phyloP scores from a whole-genome alignment of 2,113 vertebrate genomes.

The Entelurus aequoreus region DNA sequence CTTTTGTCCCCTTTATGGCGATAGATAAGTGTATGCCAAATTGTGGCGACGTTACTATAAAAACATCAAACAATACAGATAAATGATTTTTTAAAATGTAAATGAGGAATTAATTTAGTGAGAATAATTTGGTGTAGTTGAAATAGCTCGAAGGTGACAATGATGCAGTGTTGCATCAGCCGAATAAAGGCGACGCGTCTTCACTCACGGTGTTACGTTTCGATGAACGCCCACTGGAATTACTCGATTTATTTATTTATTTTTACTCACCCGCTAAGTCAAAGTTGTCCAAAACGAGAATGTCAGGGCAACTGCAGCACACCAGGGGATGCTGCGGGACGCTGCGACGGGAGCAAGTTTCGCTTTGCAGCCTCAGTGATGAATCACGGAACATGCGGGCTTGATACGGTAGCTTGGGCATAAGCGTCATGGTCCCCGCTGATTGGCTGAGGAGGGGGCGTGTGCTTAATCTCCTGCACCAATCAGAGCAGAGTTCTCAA shows the following conservation, averaged over 20 bases:
- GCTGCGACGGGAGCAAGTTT: background rate
- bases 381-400: background rate
- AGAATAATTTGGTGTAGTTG: no score
- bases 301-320: no score
- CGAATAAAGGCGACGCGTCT: background rate
- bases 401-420: slow-evolving; percentile 23
- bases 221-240: fast-evolving
- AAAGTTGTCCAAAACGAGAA: slow-evolving; percentile 1
- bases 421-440: background rate
- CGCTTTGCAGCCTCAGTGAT: slow-evolving; percentile 2
- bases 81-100: no score
- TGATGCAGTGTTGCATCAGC: slow-evolving; percentile 46
- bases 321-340: background rate
- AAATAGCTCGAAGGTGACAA: background rate
- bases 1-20: no score
- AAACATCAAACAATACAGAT: no score
- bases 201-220: fast-evolving
- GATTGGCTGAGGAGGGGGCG: slow-evolving; percentile 68
- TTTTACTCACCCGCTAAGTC: slow-evolving; percentile 43
- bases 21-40: no score
- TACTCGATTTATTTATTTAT: fast-evolving
- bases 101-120: no score
- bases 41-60: no score
- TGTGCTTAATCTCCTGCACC: slow-evolving; percentile 8
- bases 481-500: slow-evolving; percentile 31